phyloP scores from a whole-genome alignment of 2,113 vertebrate genomes.

The Psilopsiagon aymara region DNA sequence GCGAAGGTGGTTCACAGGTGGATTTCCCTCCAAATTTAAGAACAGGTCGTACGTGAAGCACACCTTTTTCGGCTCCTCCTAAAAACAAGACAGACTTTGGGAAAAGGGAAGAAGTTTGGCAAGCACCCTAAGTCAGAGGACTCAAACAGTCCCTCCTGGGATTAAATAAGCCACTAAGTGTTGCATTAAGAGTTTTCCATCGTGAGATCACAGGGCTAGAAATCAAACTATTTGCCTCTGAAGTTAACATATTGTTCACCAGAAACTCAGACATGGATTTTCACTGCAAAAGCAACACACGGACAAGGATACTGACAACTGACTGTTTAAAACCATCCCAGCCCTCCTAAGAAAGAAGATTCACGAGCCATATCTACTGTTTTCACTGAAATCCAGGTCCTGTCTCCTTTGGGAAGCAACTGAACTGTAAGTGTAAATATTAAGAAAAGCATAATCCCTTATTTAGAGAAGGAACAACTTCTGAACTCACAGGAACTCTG shows the following conservation, averaged over 20 bases:
- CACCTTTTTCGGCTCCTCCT: conserved; percentile 98
- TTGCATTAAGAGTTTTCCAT: background rate
- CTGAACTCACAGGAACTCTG: background rate
- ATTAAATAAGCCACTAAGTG: background rate
- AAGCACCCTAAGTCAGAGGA: background rate
- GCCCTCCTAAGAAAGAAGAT: background rate
- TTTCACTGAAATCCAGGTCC: background rate
- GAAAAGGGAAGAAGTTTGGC: background rate
- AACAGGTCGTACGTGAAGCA: conserved; percentile 98
- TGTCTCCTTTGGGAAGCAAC: background rate
- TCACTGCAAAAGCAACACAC: background rate
- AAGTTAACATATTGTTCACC: background rate
- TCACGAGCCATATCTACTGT: background rate
- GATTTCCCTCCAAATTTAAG: conserved; percentile 97
- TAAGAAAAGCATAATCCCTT: conserved; percentile 35
- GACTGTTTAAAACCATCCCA: background rate
- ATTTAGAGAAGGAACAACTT: background rate
- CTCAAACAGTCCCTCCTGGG: background rate
- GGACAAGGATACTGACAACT: background rate
- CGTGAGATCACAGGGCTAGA: background rate
- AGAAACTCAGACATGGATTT: background rate
- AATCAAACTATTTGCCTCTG: background rate
- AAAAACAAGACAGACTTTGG: conserved; percentile 9
- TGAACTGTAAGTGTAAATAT: background rate
- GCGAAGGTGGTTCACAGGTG: conserved; percentile 96